These are phyloP conservation scores for Stercorarius parasiticus DNA, from an alignment of 2,113 vertebrate species.

Conservation along the genomic window DNA sequence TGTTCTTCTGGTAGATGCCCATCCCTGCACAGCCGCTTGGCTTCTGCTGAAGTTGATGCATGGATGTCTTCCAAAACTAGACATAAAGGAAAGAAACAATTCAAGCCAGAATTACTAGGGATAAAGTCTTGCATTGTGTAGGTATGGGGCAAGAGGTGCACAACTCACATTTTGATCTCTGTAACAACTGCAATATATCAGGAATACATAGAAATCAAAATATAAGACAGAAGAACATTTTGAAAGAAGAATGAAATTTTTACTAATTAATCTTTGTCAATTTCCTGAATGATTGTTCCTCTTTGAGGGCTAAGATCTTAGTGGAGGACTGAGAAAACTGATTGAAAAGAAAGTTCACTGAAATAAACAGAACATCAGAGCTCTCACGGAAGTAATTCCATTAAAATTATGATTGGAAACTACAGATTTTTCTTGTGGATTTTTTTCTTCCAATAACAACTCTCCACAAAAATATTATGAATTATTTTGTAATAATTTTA, in stretches of 20 bases:
- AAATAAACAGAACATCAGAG: background rate
- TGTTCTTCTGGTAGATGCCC: background rate
- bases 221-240: background rate
- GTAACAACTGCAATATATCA: background rate
- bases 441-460: background rate
- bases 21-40: background rate
- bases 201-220: background rate
- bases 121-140: background rate
- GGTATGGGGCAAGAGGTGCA: background rate
- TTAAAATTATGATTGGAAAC: background rate
- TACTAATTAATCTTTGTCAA: background rate
- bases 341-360: background rate
- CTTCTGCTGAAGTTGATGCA: background rate
- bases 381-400: background rate
- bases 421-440: background rate
- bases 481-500: background rate
- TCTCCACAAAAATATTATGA: background rate
- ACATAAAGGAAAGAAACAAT: background rate
- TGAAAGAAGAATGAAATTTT: background rate
- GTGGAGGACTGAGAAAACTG: background rate
- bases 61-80: background rate
- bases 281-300: background rate
- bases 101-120: background rate
- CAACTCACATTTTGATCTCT: background rate
- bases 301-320: background rate